Conservation (phyloP, 1,140 invertebrate species). For the Conopomorpha cramerella region DNA sequence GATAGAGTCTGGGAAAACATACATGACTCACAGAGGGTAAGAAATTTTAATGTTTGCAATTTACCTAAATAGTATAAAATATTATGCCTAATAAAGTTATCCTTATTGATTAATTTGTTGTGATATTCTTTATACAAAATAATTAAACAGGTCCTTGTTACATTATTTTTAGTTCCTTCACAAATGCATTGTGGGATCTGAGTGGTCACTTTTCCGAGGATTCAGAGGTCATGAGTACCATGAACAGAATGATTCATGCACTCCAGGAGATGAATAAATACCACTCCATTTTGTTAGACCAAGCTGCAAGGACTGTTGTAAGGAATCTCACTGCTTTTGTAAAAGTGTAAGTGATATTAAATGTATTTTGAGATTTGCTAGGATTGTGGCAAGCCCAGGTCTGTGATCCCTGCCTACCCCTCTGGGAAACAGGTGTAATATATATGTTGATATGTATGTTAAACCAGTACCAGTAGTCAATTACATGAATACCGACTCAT, state of each 20-base stretch:
- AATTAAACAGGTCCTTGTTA: background rate
- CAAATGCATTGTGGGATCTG: slow-evolving; percentile 83
- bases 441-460: no score
- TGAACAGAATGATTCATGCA: slow-evolving; percentile 76
- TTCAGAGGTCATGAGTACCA: slow-evolving; percentile 65
- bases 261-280: slow-evolving; percentile 91
- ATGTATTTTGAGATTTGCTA: slow-evolving; percentile 1
- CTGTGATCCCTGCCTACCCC: no score
- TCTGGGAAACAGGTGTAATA: no score
- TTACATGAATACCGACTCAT: no score
- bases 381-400: no score
- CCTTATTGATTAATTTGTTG: no score
- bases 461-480: no score
- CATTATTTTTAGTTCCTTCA: slow-evolving; percentile 66
- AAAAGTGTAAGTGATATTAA: slow-evolving; percentile 70
- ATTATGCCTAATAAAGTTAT: no score
- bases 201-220: slow-evolving; percentile 79
- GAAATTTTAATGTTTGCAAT: slow-evolving; percentile 1
- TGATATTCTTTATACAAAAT: no score
- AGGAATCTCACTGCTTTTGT: slow-evolving; percentile 89
- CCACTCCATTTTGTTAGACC: slow-evolving; percentile 86
- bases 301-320: slow-evolving; percentile 84
- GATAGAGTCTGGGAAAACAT: slow-evolving; percentile 86
- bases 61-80: no score
- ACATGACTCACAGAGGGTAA: slow-evolving; percentile 85